phyloP scores from a whole-genome alignment of 53 echinoderm and acorn worm genomes.

The Echinometra lucunter region DNA sequence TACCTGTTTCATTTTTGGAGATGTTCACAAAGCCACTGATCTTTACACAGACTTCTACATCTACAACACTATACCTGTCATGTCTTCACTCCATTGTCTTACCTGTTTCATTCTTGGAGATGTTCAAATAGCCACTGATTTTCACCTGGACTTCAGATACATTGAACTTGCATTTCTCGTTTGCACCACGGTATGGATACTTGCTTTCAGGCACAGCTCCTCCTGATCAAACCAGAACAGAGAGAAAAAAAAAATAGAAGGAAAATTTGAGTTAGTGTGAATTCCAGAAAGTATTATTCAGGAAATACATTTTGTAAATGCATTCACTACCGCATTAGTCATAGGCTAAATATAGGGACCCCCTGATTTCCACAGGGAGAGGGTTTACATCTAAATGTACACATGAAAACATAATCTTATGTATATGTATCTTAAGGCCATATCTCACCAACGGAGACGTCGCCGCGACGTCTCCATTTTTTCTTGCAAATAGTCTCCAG shows the following conservation, averaged over 20 bases:
- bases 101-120: slow-evolving; percentile 94
- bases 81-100: neutral
- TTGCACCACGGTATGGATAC: slow-evolving; percentile 85
- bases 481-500: no score
- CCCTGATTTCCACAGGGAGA: no score
- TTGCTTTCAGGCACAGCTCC: slow-evolving; percentile 81
- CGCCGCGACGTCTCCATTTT: no score
- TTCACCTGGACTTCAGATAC: slow-evolving; percentile 73
- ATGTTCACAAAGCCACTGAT: slow-evolving; percentile 91
- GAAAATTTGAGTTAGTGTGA: neutral
- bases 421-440: no score
- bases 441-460: no score
- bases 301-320: neutral
- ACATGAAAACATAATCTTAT: no score
- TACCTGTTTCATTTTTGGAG: slow-evolving; percentile 91
- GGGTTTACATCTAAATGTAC: no score
- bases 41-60: slow-evolving; percentile 75
- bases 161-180: slow-evolving; percentile 83
- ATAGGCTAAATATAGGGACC: no score
- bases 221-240: slow-evolving; percentile 71
- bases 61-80: neutral
- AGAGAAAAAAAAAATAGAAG: neutral
- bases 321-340: no score
- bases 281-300: neutral
- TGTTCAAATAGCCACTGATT: slow-evolving; percentile 91